Evolutionary conservation across 37 sponge, comb jelly and placozoan species (phyloP), one percentile per base, ranked within the genome.

Genomic region (Haliclona indistincta): DNA sequence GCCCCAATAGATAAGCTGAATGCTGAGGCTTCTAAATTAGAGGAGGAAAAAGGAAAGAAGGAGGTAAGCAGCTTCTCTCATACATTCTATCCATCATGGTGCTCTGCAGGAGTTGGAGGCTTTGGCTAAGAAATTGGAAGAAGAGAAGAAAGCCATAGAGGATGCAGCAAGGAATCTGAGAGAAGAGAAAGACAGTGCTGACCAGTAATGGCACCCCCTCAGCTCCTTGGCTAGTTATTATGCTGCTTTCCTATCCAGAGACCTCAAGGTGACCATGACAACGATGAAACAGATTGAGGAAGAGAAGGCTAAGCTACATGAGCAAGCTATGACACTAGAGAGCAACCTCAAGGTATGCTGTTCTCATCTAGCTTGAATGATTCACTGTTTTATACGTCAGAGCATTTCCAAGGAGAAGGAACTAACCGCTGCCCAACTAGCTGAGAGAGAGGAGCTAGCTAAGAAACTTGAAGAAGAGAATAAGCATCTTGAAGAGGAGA

Each of bases 401-500:
- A 45, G 63, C 22, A 34, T 92, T 19, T 49, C 80, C 0, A 73
- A 83, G 36, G 91, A 82, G 67, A 88, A 88, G 55, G 83, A 91
- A 43, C 71, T 74, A 67, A 75, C 86, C 17, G 64, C 67, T 22
- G 78, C 74, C 15, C 86, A 84, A 47, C 81, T 93, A 68, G 84
- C 85, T 36, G 92, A 97, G 41, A 67, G 78, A 29, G 90, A 91
- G 61, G 78, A 56, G 41, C 70, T 91, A 39, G 86, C 98, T 36
- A 85, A 83, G 53, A 70, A 88, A 40, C 81, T 97, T 33, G 83
- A 86, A 71, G 98, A 94, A 38, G 98, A 97, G 75, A 93, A 91
- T 82, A 78, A 80, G 36, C 39, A 43, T 63, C 80, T 97, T 45
- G 81, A 83, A 62, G 69, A 81, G 58, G 56, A 79, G 26, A 85